phyloP scores from a whole-genome alignment of 2,888 invertebrate genomes.

The Oxystoma pomonae region DNA sequence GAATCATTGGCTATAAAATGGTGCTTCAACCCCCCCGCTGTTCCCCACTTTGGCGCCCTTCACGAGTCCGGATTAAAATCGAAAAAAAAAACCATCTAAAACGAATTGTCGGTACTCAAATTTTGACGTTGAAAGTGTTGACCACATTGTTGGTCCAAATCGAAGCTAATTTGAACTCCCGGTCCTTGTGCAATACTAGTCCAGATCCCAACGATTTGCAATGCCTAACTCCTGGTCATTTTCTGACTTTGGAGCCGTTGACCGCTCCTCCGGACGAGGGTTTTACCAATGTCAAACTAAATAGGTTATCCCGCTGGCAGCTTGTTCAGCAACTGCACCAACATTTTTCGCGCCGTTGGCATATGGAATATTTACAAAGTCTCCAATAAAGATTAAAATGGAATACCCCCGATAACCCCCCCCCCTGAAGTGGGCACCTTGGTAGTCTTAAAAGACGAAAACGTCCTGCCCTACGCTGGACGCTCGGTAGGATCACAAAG shows the following conservation, averaged over 20 bases:
- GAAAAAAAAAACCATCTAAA: not conserved
- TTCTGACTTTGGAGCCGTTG: constrained; percentile 5
- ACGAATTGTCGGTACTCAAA: too few species aligned
- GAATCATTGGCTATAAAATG: not conserved
- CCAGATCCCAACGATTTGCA: constrained; percentile 7
- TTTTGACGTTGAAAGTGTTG: too few species aligned
- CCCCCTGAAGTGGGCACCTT: not conserved
- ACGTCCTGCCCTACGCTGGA: constrained; percentile 2
- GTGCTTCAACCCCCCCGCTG: constrained; percentile 1
- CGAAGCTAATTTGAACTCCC: constrained; percentile 7
- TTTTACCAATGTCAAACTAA: constrained; percentile 8
- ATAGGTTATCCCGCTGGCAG: constrained; percentile 9
- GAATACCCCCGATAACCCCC: too few species aligned
- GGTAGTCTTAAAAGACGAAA: constrained; percentile 1
- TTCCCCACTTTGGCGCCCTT: not conserved
- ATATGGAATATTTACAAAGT: not conserved
- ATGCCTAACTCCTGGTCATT: constrained; percentile 3
- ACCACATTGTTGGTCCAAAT: too few species aligned
- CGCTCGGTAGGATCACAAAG: too few species aligned
- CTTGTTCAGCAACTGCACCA: constrained; percentile 9
- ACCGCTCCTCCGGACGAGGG: constrained; percentile 2
- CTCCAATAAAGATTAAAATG: constrained; percentile 1
- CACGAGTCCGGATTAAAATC: not conserved
- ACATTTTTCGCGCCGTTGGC: constrained; percentile 5
- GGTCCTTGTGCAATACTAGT: not conserved